Conservation (phyloP, 2,888 invertebrate species). For the Abrostola tripartita region DNA sequence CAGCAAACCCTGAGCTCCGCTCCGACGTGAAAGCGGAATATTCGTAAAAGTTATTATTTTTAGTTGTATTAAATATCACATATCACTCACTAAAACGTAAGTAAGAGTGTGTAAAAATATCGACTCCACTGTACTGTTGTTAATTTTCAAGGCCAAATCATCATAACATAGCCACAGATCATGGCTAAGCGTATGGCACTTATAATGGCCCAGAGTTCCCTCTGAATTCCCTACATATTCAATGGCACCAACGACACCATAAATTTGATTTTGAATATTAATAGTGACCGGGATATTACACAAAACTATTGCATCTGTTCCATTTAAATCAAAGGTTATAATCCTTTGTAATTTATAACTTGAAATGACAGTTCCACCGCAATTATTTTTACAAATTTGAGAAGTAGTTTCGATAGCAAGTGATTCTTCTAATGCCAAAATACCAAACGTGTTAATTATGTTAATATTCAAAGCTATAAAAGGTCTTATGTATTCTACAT, state of each 20-base stretch:
- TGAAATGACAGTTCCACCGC: constrained; percentile 28
- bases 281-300: constrained; percentile 36
- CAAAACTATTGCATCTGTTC: constrained; percentile 33
- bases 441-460: constrained; percentile 27
- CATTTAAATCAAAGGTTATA: constrained; percentile 32
- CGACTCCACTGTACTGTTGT: constrained; percentile 30
- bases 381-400: constrained; percentile 31
- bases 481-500: constrained; percentile 25
- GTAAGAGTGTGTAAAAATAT: constrained; percentile 30
- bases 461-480: constrained; percentile 31
- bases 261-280: constrained; percentile 33
- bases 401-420: constrained; percentile 31
- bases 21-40: too few species aligned
- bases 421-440: constrained; percentile 30
- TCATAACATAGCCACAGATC: constrained; percentile 33
- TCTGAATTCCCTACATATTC: constrained; percentile 29
- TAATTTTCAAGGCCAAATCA: constrained; percentile 33
- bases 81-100: constrained; percentile 29
- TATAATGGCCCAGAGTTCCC: constrained; percentile 32
- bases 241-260: constrained; percentile 31
- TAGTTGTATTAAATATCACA: constrained; percentile 28
- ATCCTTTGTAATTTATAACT: constrained; percentile 30
- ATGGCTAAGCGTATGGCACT: constrained; percentile 36
- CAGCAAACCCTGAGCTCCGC: too few species aligned
- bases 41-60: constrained; percentile 26